These are phyloP conservation scores for Drosophila recens DNA, from an alignment of 2,888 invertebrate genomes.

Conservation along the genomic window DNA sequence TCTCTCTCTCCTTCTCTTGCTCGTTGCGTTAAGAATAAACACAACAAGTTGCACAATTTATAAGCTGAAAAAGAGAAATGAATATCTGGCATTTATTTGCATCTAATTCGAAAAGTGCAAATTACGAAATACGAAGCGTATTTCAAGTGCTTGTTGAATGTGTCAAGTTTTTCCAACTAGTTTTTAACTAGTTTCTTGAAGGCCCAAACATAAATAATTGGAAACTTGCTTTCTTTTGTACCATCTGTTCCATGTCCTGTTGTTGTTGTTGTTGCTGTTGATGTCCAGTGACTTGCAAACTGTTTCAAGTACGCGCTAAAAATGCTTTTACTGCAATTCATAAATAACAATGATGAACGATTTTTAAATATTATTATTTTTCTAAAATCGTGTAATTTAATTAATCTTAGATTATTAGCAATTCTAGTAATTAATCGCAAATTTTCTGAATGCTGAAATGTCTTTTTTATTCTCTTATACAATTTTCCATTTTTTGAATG, in stretches of 20 bases:
- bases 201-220: slow-evolving; percentile 13
- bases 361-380: too few species aligned
- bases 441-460: too few species aligned
- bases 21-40: slow-evolving; percentile 19
- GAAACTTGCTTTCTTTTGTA: not conserved
- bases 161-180: slow-evolving; percentile 12
- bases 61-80: slow-evolving; percentile 32
- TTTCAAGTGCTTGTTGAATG: slow-evolving; percentile 31
- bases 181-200: slow-evolving; percentile 1
- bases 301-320: not conserved
- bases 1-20: not conserved
- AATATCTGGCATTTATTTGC: slow-evolving; percentile 19
- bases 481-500: too few species aligned
- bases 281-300: slow-evolving; percentile 4
- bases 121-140: slow-evolving; percentile 10
- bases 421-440: too few species aligned
- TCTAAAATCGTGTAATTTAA: too few species aligned
- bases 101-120: slow-evolving; percentile 21
- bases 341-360: not conserved
- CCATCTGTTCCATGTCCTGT: slow-evolving; percentile 5
- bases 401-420: too few species aligned
- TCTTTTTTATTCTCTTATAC: too few species aligned
- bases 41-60: slow-evolving; percentile 23
- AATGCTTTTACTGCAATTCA: not conserved
- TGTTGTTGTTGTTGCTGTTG: not conserved